Percentiles rank a stretch among this genome's conserved stretches.
Evolutionary conservation across 2,113 vertebrate species (phyloP).

Genomic region (Python bivittatus): DNA sequence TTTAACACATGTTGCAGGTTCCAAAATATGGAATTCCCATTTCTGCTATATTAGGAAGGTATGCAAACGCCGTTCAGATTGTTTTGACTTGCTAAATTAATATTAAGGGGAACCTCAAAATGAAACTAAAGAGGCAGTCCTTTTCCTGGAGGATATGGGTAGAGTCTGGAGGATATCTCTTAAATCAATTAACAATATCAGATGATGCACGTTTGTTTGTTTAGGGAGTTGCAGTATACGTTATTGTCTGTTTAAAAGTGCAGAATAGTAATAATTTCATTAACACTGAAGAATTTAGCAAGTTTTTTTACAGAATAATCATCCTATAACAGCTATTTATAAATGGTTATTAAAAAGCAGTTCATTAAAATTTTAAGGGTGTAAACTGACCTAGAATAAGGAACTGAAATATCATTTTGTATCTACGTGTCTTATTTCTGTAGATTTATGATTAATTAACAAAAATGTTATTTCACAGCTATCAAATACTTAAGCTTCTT

Average conservation of each 20-base stretch:
- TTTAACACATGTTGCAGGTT: too few species aligned
- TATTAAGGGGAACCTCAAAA: too few species aligned
- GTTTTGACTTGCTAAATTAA: too few species aligned
- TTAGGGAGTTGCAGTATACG: neutral
- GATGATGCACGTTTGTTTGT: too few species aligned
- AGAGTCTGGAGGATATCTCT: too few species aligned
- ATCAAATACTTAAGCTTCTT: neutral
- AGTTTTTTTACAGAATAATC: neutral
- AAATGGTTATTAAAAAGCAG: neutral
- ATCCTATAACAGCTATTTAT: neutral
- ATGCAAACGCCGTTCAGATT: too few species aligned
- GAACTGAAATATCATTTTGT: neutral
- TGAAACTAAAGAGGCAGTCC: too few species aligned
- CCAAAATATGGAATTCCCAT: too few species aligned
- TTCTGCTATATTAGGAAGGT: too few species aligned
- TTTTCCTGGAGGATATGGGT: too few species aligned
- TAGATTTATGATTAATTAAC: neutral
- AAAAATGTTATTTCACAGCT: neutral
- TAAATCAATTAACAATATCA: too few species aligned
- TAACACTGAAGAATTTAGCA: neutral
- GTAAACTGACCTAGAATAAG: neutral
- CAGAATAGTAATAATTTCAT: neutral
- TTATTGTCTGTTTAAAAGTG: neutral
- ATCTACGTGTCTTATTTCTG: neutral
- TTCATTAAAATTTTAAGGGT: neutral